Conservation (phyloP, 2,797 vertebrate species). For the Gymnodraco acuticeps region DNA sequence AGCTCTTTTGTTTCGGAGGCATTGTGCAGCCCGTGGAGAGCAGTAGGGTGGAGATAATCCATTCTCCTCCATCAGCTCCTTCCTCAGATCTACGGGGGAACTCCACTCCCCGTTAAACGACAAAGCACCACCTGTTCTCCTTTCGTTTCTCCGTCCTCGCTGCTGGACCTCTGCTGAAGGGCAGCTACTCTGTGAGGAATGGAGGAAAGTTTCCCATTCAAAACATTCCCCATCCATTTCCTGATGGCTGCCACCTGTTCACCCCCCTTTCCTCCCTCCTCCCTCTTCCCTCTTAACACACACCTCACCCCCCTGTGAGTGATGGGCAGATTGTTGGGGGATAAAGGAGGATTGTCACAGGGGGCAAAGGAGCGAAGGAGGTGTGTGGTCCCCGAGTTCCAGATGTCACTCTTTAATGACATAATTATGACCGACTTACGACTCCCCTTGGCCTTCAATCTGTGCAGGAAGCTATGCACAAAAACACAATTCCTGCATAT, state of each 20-base stretch:
- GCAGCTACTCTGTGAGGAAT: conserved; percentile 80
- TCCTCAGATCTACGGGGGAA: conserved; percentile 66
- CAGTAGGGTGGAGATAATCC: conserved; percentile 25
- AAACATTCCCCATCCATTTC: conserved; percentile 81
- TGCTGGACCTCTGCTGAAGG: conserved; percentile 74
- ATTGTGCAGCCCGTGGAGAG: conserved; percentile 19
- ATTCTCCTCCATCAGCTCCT: conserved; percentile 46
- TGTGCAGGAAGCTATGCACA: conserved; percentile 31
- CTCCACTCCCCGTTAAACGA: conserved; percentile 70
- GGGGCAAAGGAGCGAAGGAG: conserved; percentile 54
- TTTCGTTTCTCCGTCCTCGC: conserved; percentile 75
- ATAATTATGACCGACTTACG: conserved; percentile 71
- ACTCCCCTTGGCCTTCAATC: conserved; percentile 68
- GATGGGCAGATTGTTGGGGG: conserved; percentile 70
- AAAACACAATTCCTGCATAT: conserved; percentile 22
- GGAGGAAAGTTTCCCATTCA: conserved; percentile 75
- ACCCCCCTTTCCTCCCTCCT: conserved; percentile 1
- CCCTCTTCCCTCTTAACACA: conserved; percentile 12
- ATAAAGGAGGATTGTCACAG: conserved; percentile 68
- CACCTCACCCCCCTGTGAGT: conserved; percentile 43
- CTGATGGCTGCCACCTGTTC: conserved; percentile 86
- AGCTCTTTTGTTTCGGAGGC: conserved; percentile 33
- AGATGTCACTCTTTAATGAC: conserved; percentile 78
- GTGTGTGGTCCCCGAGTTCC: conserved; percentile 67
- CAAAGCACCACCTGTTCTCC: conserved; percentile 82